Evolutionary conservation across 2,888 invertebrate species (phyloP), one percentile per base, ranked within the genome.

Genomic region (Platycheirus rosarum): DNA sequence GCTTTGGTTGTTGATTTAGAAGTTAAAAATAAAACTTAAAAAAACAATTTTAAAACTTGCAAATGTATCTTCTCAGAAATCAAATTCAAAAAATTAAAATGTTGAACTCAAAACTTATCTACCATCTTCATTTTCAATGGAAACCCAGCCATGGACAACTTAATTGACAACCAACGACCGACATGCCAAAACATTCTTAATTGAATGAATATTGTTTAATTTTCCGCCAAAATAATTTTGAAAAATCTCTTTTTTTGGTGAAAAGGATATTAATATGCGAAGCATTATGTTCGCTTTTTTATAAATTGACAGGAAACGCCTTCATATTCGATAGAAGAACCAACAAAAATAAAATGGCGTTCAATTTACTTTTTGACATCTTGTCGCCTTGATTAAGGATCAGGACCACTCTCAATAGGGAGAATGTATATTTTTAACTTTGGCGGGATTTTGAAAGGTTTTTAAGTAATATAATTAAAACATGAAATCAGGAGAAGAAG

Each of bases 211-310:
- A 0, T n/a, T 35, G 26, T 20, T 7, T 35, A 35, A 53, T 35
- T 51, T 51, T 51, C 16, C 18, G 18, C 51, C 51, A 53, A 35
- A 4, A 53, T 7, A 18, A 53, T 13, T 35, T 53, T 18, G n/a
- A 4, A 35, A 32, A 18, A 14, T n/a, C 1, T 23, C 2, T 23
- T 13, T 2, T 8, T 13, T 8, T 8, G 1, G 23, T 48, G 13
- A 16, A 29, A 20, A 29, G 6, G 3, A 53, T 35, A 18, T 20
- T 35, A 7, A 53, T 3, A 53, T 53, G 53, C 53, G 35, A 20
- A 35, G 20, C 20, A 13, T 49, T 8, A 23, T 13, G 37, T 7
- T 7, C 13, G 13, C 2, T 13, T 14, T 9, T 53, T 18, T 0
- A 3, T 13, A 53, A 53, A 53, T n/a, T 53, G 35, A 13, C 32